These are phyloP conservation scores for Andrena flavipes DNA, from an alignment of 2,888 invertebrate species.

Conservation along the genomic window DNA sequence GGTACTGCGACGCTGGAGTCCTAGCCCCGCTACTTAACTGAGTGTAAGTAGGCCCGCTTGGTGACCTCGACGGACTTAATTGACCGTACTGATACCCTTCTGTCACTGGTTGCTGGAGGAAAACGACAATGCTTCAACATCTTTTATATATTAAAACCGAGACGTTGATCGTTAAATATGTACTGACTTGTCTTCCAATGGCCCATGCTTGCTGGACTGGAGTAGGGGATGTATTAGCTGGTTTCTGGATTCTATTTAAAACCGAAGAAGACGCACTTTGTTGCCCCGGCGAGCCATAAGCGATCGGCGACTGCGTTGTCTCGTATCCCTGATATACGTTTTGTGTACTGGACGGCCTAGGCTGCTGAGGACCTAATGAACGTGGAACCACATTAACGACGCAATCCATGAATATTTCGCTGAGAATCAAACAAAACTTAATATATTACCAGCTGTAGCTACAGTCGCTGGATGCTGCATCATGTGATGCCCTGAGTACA, in stretches of 20 bases:
- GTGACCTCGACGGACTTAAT: constrained; percentile 93
- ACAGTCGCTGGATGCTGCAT: constrained; percentile 84
- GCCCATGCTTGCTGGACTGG: constrained; percentile 89
- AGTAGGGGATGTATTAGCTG: constrained; percentile 89
- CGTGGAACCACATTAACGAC: neutral
- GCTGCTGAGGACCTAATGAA: constrained; percentile 85
- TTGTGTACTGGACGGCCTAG: constrained; percentile 90
- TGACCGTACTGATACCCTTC: constrained; percentile 90
- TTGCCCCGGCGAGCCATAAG: constrained; percentile 88
- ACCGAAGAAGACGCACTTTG: constrained; percentile 87
- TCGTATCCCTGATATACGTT: constrained; percentile 91
- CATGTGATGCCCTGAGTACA: constrained; percentile 86
- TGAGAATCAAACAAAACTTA: neutral
- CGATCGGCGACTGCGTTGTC: constrained; percentile 90
- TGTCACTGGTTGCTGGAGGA: constrained; percentile 87
- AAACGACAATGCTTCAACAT: neutral
- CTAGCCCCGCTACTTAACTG: constrained; percentile 90
- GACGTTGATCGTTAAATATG: neutral
- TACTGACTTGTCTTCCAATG: constrained; percentile 86
- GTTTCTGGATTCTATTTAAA: constrained; percentile 89
- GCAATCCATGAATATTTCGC: neutral
- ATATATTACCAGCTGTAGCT: constrained; percentile 78
- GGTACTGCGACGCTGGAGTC: constrained; percentile 86
- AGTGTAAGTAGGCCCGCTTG: constrained; percentile 93
- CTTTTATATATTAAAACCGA: neutral